phyloP scores from a whole-genome alignment of 2,888 invertebrate species.

The Apantesis nais region DNA sequence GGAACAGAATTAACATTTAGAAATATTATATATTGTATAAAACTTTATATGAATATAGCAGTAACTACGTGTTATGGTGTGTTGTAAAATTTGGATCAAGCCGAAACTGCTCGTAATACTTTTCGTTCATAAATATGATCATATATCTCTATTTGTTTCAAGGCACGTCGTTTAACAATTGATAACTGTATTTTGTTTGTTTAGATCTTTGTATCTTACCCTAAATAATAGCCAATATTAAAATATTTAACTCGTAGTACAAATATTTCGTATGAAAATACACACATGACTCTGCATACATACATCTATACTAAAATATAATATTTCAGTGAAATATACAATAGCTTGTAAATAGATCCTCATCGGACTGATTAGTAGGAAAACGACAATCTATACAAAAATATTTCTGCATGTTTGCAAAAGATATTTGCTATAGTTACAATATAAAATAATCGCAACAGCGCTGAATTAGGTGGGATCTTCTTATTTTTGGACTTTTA shows the following conservation, averaged over 20 bases:
- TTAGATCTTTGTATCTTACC: constrained; percentile 75
- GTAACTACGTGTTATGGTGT: constrained; percentile 49
- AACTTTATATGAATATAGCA: constrained; percentile 54
- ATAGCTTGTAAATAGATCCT: constrained; percentile 80
- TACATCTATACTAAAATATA: constrained; percentile 80
- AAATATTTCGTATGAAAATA: constrained; percentile 84
- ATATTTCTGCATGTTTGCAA: constrained; percentile 71
- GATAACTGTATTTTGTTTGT: constrained; percentile 74
- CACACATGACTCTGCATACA: constrained; percentile 81
- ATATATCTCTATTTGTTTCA: constrained; percentile 73
- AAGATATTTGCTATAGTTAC: constrained; percentile 62
- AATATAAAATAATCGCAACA: constrained; percentile 60
- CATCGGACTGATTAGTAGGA: constrained; percentile 62
- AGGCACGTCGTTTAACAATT: constrained; percentile 83
- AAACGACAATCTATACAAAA: constrained; percentile 79
- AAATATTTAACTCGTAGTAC: constrained; percentile 79
- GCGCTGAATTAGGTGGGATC: constrained; percentile 78
- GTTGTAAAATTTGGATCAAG: constrained; percentile 65
- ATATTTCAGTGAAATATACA: constrained; percentile 78
- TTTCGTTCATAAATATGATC: constrained; percentile 71
- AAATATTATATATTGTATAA: constrained; percentile 51
- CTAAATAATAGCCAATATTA: constrained; percentile 84
- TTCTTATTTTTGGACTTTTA: constrained; percentile 72
- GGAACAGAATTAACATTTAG: constrained; percentile 54
- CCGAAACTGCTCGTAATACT: constrained; percentile 60